Conservation (phyloP, 2,797 vertebrate species). For the Tokudaia tokunoshimensis region DNA sequence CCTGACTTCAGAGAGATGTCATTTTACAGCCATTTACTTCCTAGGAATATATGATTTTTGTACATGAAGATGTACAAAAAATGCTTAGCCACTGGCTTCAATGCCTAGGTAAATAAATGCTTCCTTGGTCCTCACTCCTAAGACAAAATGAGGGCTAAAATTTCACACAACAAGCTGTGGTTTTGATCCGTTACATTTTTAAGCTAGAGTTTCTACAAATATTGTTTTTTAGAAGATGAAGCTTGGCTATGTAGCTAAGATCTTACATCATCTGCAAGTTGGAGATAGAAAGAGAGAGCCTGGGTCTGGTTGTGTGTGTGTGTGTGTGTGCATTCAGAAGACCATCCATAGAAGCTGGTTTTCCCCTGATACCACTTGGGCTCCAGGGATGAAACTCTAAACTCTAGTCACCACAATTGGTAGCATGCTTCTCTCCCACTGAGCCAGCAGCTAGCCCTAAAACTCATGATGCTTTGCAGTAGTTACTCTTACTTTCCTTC, state of each 20-base stretch:
- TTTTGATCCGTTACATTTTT: slow-evolving; percentile 64
- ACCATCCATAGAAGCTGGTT: neutral
- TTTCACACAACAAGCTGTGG: slow-evolving; percentile 21
- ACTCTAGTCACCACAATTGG: neutral
- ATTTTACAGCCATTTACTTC: slow-evolving; percentile 7
- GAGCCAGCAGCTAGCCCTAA: too few relatives aligned
- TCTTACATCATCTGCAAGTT: neutral
- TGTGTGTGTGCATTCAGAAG: neutral
- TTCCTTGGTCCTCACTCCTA: slow-evolving; percentile 40
- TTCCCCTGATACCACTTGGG: neutral
- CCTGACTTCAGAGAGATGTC: neutral
- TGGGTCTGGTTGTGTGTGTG: neutral
- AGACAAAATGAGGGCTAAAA: slow-evolving; percentile 50
- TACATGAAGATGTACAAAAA: slow-evolving; percentile 38
- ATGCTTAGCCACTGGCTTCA: slow-evolving; percentile 62
- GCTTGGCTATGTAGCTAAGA: neutral
- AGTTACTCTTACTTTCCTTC: neutral
- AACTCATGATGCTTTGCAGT: neutral
- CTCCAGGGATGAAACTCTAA: neutral
- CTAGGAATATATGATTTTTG: too few relatives aligned
- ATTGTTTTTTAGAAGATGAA: slow-evolving; percentile 53
- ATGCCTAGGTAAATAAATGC: slow-evolving; percentile 52
- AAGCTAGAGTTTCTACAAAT: slow-evolving; percentile 68
- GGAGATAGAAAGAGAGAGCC: neutral
- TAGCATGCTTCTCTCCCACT: neutral